These are phyloP conservation scores for Menura novaehollandiae DNA, from an alignment of 2,113 vertebrate species.

Conservation along the genomic window DNA sequence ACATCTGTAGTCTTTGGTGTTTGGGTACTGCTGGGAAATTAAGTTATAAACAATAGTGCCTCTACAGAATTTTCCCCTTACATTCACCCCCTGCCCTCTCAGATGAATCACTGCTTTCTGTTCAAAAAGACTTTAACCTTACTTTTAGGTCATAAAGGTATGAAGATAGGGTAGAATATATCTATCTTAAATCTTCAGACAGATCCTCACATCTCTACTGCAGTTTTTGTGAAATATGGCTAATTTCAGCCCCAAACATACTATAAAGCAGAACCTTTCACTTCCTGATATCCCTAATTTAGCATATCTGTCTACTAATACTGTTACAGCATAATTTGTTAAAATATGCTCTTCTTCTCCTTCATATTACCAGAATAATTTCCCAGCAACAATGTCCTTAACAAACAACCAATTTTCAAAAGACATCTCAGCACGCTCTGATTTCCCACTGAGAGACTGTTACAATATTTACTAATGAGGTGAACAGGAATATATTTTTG, in stretches of 20 bases:
- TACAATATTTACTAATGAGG: background rate
- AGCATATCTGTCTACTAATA: background rate
- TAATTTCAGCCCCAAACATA: background rate
- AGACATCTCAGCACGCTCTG: background rate
- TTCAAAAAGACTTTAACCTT: background rate
- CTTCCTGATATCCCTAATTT: background rate
- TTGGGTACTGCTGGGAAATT: background rate
- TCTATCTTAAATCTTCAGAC: background rate
- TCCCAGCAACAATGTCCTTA: background rate
- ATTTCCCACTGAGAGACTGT: background rate
- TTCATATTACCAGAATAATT: background rate
- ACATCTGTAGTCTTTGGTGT: background rate
- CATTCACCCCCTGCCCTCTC: background rate
- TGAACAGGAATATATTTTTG: background rate
- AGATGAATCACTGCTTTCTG: background rate
- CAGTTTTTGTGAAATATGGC: background rate
- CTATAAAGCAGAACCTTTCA: background rate
- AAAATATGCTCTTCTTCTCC: background rate
- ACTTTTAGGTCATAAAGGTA: background rate
- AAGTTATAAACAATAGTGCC: background rate
- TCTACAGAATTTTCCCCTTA: background rate
- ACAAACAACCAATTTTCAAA: background rate
- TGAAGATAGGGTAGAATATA: background rate
- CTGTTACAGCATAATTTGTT: background rate
- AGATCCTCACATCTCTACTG: background rate